Evolutionary conservation across 2,797 vertebrate species (phyloP), one percentile per base, ranked within the genome.

Genomic region (Coracias cyanogaster): DNA sequence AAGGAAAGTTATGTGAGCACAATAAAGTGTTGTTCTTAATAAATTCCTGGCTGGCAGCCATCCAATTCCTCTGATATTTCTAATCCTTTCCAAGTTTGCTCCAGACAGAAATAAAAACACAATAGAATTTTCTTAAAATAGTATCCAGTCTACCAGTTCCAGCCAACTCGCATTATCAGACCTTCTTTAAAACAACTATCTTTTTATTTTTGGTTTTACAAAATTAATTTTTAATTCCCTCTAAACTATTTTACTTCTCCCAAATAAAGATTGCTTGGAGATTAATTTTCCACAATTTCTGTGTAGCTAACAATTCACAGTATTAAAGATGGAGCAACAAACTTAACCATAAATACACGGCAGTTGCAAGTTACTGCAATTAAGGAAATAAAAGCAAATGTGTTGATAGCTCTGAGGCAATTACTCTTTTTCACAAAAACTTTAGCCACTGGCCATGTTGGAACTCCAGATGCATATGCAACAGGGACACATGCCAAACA

Each of bases 1-100:
- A 94, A 86, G 55, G 28, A 90, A 88, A 89, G 28, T 71, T 88
- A 62, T 84, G 55, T 60, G 65, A 95, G 37, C 39, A 93, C 73
- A 96, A 96, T 84, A 86, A 93, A 79, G 48, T 88, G 46, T 79
- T 90, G 83, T 64, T 93, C 76, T 66, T 86, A 90, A 94, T 90
- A 94, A 93, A 91, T 86, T 90, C 70, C 49, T 10, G 10, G 22
- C 37, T 94, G 85, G 90, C 58, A 84, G 21, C 15, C 13, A 11
- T 86, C 46, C 66, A 6, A 0, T 76, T 91, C 62, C 76, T 86
- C 46, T 81, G 58, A 82, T 90, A 86, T 89, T 89, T 87, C 66
- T 79, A 85, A 84, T 80, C 60, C 71, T 93, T 86, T 79, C 73
- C 0, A 5, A 69, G 35, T 73, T 90, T 77, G 6, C 12, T 87